Evolutionary conservation across 2,113 vertebrate genomes (phyloP), one percentile per base, ranked within the genome.

Genomic region (Cebidichthys violaceus): DNA sequence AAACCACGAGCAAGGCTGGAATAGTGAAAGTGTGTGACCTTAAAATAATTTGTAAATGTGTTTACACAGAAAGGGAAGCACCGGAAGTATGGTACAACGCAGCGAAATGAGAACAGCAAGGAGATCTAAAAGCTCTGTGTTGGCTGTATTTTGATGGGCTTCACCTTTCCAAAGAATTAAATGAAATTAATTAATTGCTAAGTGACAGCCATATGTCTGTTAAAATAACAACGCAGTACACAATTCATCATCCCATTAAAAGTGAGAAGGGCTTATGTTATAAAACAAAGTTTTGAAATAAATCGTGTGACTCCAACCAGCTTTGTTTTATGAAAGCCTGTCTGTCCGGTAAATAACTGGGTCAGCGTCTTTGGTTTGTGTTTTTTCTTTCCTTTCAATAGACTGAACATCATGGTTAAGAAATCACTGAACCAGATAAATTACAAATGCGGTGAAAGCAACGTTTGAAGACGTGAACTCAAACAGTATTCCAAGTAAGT

Each of bases 171-270:
- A 75, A 57, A 41, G 57, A 81, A 78, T 70, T 68, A 78, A 70
- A 82, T 78, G 35, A 77, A 84, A 87, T 77, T 77, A 84, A 89
- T 91, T 67, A 41, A 85, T 81, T 78, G 60, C 73, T 84, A 70
- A 77, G 78, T 79, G 83, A 85, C 69, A 62, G 75, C 76, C 86
- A 85, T 81, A 90, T 90, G 89, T 87, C 75, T 62, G 65, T 39
- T 79, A 70, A 76, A 89, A 86, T 54, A 81, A 84, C 62, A 81
- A 52, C 43, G 13, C 15, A 31, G 24, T 9, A 43, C 29, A 55
- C 72, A 69, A 88, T 88, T 84, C 62, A 86, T 91, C 79, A 85
- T 90, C 52, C 54, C 29, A 88, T 87, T 90, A 84, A 86, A 69
- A 65, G 71, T 77, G 41, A 68, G 68, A 43, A 57, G 29, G 31